Base-by-base conservation (phyloP, 2,888 invertebrate genomes). In the Brenthis ino region DNA sequence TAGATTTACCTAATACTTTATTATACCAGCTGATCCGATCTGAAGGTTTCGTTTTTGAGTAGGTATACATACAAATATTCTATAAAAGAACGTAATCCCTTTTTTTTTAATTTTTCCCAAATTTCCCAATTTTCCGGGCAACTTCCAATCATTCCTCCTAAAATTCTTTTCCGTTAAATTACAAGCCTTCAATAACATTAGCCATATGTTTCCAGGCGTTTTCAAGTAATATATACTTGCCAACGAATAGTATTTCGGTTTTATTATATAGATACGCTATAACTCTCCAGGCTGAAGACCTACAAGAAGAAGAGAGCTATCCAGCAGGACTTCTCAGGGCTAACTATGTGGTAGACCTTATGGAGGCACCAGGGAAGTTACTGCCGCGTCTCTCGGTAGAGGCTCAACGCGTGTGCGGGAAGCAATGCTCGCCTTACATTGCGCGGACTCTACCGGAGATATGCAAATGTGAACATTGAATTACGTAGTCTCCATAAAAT, bases 301-400 rank as follows among this genome's bases (percentile, higher is more conserved):
- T 54, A 0, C 75, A 78, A 0, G 71, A 71, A 0, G 81, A 71
- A 0, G 81, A 84, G 72, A 83, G 77, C n/a, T 92, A 79, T 74
- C 95, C 95, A 0, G 93, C 93, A 20, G 94, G 94, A 0, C 83
- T 95, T 24, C 82, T 95, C 6, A 88, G 93, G 1, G 91, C 93
- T 11, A 95, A 94, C 79, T 95, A 94, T 79, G 93, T 95, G 47
- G 94, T 95, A 1, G 95, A 95, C 76, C 82, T 95, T 43, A 93
- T 92, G 80, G 78, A 86, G 16, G 74, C 80, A 4, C 94, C 94
- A 0, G 94, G 94, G 0, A 79, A 85, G 0, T 76, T 94, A 57
- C 75, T 93, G 14, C 84, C 86, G 0, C 76, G 87, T 1, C 84
- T 84, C 8, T 83, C 91, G 1, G 75, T 74, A 1, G 87, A 85